Evolutionary conservation across 92 coral and sea anemone species (phyloP).

Genomic region (Galaxea fascicularis): DNA sequence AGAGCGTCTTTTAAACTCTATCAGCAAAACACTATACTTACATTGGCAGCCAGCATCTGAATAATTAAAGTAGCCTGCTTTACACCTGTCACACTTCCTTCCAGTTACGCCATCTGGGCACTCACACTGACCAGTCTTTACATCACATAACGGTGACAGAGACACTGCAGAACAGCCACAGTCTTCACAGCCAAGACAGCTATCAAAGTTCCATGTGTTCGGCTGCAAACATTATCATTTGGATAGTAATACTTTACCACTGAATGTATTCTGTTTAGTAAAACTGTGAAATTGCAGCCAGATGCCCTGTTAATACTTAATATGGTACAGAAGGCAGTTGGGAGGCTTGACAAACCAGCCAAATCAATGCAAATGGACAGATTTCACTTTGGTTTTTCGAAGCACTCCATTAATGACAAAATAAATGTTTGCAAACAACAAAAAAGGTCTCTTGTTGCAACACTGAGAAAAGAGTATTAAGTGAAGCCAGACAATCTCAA

Average conservation of each 20-base stretch:
- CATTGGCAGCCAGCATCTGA: conserved; percentile 81
- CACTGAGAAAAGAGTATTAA: no score
- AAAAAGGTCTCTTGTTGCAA: no score
- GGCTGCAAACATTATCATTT: conserved; percentile 57
- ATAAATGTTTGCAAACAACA: no score
- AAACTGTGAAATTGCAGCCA: background rate
- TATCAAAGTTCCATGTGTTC: conserved; percentile 93
- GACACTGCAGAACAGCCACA: conserved; percentile 90
- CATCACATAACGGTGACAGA: conserved; percentile 78
- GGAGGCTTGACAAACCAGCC: no score
- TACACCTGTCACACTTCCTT: conserved; percentile 86
- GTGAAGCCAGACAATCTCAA: no score
- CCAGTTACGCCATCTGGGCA: conserved; percentile 91
- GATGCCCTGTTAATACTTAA: no score
- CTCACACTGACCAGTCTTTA: conserved; percentile 83
- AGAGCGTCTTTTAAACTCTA: background rate
- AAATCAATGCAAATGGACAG: no score
- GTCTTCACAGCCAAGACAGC: conserved; percentile 94
- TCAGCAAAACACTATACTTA: conserved; percentile 35
- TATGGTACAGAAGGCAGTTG: no score
- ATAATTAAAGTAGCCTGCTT: conserved; percentile 85
- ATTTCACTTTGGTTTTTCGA: no score
- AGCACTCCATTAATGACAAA: no score
- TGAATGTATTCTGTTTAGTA: background rate
- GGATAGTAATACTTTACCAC: background rate